Evolutionary conservation across 2,888 invertebrate species (phyloP).

Genomic region (Spilosoma lubricipeda): DNA sequence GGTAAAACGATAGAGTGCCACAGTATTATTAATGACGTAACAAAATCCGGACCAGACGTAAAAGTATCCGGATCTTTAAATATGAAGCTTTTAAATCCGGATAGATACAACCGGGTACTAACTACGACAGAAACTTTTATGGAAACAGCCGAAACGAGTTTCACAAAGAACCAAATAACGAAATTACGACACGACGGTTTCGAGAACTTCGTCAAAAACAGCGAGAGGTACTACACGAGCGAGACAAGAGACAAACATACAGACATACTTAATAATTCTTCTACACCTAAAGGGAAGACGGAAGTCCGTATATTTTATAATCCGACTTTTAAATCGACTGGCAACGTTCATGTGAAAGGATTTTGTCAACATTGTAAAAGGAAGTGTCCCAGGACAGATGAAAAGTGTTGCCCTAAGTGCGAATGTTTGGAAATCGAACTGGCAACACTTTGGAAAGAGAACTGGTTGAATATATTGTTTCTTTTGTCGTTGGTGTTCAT

Average conservation of each 20-base stretch:
- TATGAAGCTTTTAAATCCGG: slow-evolving; percentile 77
- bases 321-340: slow-evolving; percentile 75
- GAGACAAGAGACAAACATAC: slow-evolving; percentile 71
- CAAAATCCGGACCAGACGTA: slow-evolving; percentile 72
- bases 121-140: slow-evolving; percentile 78
- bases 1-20: slow-evolving; percentile 80
- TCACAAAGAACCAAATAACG: slow-evolving; percentile 73
- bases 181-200: slow-evolving; percentile 71
- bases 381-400: slow-evolving; percentile 71
- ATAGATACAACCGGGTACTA: slow-evolving; percentile 77
- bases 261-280: slow-evolving; percentile 64
- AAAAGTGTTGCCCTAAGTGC: slow-evolving; percentile 75
- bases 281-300: slow-evolving; percentile 65
- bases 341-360: slow-evolving; percentile 58
- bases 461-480: slow-evolving; percentile 78
- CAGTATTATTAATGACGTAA: slow-evolving; percentile 77
- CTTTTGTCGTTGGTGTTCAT: slow-evolving; percentile 72
- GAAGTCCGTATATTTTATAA: slow-evolving; percentile 82
- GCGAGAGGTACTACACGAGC: slow-evolving; percentile 79
- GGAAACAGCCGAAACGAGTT: slow-evolving; percentile 75
- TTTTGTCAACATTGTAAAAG: slow-evolving; percentile 73
- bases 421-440: slow-evolving; percentile 73
- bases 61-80: slow-evolving; percentile 77
- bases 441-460: slow-evolving; percentile 73
- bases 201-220: slow-evolving; percentile 79